Percentiles rank a stretch among this genome's conserved stretches.
phyloP scores from a whole-genome alignment of 2,113 vertebrate genomes.

The Crotalus viridis region DNA sequence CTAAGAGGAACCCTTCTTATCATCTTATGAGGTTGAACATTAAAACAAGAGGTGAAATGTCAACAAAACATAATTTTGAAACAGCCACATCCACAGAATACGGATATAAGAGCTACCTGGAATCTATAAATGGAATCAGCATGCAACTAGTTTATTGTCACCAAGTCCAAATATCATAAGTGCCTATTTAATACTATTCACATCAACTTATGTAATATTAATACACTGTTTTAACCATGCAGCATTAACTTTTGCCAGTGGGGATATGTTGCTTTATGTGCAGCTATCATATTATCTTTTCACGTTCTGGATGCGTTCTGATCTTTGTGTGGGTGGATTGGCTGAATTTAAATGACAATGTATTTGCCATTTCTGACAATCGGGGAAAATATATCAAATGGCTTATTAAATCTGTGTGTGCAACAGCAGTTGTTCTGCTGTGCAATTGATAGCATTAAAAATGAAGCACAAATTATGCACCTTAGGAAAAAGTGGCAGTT shows the following conservation, averaged over 20 bases:
- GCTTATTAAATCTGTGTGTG: constrained; percentile 1
- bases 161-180: constrained; percentile 1
- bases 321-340: neutral
- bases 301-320: neutral
- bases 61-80: neutral
- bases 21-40: neutral
- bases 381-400: rapidly evolving
- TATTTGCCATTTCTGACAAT: neutral
- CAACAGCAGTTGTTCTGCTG: neutral
- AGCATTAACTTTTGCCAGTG: neutral
- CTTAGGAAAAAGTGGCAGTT: neutral
- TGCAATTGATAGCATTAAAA: neutral
- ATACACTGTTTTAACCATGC: constrained; percentile 26
- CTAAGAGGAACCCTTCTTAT: neutral
- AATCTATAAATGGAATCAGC: neutral
- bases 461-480: neutral
- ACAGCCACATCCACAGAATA: neutral
- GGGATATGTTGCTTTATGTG: constrained; percentile 10
- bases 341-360: constrained; percentile 18
- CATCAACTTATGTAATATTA: constrained; percentile 12
- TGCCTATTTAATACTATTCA: neutral
- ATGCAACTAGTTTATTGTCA: neutral
- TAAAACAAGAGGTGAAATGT: neutral
- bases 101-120: neutral
- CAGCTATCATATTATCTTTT: neutral